These are phyloP conservation scores for Diaphora mendica DNA, from an alignment of 2,888 invertebrate genomes.

Conservation along the genomic window DNA sequence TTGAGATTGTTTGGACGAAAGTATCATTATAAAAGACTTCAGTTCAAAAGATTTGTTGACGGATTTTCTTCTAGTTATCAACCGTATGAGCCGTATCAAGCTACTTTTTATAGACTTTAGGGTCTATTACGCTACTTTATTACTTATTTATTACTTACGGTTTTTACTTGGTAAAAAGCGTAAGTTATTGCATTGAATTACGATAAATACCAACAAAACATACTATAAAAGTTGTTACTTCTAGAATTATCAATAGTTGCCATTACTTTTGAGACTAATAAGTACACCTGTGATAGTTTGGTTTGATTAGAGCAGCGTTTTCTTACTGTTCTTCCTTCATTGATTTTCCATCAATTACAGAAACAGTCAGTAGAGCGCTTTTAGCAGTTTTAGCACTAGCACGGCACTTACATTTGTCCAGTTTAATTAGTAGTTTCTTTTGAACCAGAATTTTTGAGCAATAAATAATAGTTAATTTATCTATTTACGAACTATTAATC, in stretches of 20 bases:
- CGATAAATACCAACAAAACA: not conserved
- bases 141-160: no score
- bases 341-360: not conserved
- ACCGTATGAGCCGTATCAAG: no score
- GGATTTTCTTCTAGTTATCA: no score
- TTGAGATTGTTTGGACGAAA: no score
- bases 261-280: no score
- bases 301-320: not conserved
- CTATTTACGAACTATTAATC: not conserved
- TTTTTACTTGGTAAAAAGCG: not conserved
- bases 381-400: not conserved
- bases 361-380: slow-evolving; percentile 1
- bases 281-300: not conserved
- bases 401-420: not conserved
- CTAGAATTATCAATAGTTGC: not conserved
- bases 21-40: no score
- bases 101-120: no score
- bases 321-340: not conserved
- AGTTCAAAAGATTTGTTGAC: no score
- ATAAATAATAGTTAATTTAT: not conserved
- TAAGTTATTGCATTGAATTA: not conserved
- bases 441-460: not conserved
- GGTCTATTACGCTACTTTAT: no score
- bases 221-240: not conserved
- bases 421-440: not conserved